Evolutionary conservation across 1,140 invertebrate genomes (phyloP).

Genomic region (Frieseomelitta varia): DNA sequence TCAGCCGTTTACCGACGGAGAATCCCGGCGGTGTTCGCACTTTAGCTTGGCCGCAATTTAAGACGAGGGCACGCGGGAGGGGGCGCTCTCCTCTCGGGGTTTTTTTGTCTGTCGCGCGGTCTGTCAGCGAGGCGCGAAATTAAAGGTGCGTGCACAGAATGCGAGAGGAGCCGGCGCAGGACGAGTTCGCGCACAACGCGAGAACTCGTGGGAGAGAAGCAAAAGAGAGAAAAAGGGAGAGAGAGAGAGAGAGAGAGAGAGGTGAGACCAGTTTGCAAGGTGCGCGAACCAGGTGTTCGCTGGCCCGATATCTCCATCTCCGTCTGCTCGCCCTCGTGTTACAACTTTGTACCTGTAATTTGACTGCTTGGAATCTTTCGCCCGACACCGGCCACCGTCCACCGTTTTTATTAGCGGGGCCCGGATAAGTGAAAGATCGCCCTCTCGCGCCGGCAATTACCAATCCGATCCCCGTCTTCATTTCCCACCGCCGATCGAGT

Average conservation of each 20-base stretch:
- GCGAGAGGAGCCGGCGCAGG: constrained; percentile 25
- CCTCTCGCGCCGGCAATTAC: not conserved
- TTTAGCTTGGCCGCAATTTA: not conserved
- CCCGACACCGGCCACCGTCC: constrained; percentile 21
- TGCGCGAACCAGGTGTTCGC: constrained; percentile 75
- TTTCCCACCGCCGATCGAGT: not conserved
- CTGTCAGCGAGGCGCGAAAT: constrained; percentile 53
- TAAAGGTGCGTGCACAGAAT: constrained; percentile 55
- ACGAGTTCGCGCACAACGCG: constrained; percentile 15
- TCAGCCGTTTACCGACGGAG: not conserved
- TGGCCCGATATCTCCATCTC: constrained; percentile 56
- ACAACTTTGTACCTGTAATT: constrained; percentile 62
- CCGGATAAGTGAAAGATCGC: constrained; percentile 30
- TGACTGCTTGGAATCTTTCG: constrained; percentile 57
- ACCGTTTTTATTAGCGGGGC: constrained; percentile 29
- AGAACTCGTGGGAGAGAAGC: not conserved
- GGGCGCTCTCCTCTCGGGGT: not conserved
- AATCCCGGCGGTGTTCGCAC: not conserved
- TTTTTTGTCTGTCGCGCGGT: constrained; percentile 44
- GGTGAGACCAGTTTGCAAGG: constrained; percentile 76
- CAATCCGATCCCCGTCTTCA: not conserved
- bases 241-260: constrained; percentile 43
- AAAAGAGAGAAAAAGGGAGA: not conserved
- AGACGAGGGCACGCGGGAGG: not conserved
- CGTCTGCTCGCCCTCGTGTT: constrained; percentile 48